Evolutionary conservation across 2,888 invertebrate species (phyloP).

Genomic region (Lymantria monacha): DNA sequence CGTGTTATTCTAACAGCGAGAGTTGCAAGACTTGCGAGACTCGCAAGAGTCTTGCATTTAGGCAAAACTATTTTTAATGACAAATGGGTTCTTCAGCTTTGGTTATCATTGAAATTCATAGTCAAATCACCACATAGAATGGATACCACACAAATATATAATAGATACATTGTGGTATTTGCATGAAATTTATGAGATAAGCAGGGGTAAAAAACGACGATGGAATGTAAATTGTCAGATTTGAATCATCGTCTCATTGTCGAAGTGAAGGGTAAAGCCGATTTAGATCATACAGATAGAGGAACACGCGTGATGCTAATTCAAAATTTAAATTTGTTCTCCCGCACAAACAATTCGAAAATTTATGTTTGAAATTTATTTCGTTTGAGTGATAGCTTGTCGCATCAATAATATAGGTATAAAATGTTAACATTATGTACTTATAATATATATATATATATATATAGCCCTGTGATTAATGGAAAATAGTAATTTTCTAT

Average conservation of each 20-base stretch:
- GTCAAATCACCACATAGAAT: slow-evolving; percentile 8
- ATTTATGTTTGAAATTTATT: background rate
- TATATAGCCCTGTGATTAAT: background rate
- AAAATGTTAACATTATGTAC: slow-evolving; percentile 11
- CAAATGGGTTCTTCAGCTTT: slow-evolving; percentile 63
- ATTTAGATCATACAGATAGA: slow-evolving; percentile 71
- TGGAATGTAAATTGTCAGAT: slow-evolving; percentile 32
- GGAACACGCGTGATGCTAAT: slow-evolving; percentile 62
- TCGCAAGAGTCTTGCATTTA: no score
- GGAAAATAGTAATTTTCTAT: background rate
- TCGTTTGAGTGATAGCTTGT: slow-evolving; percentile 43
- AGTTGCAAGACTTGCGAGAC: no score
- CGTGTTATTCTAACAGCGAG: no score
- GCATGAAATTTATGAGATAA: slow-evolving; percentile 13
- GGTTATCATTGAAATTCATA: slow-evolving; percentile 42
- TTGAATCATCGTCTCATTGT: slow-evolving; percentile 32
- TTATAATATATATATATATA: background rate
- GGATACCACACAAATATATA: slow-evolving; percentile 17
- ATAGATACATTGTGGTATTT: slow-evolving; percentile 50
- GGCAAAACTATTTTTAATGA: no score
- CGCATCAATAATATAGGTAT: slow-evolving; percentile 32
- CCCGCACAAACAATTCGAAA: slow-evolving; percentile 53
- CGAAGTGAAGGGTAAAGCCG: slow-evolving; percentile 62
- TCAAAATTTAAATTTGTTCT: slow-evolving; percentile 62
- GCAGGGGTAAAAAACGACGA: slow-evolving; percentile 13